A percentile compares a stretch with the other conserved stretches of the same genome.
phyloP scores from a whole-genome alignment of 2,113 vertebrate genomes.

The Erythrocercus mccallii region DNA sequence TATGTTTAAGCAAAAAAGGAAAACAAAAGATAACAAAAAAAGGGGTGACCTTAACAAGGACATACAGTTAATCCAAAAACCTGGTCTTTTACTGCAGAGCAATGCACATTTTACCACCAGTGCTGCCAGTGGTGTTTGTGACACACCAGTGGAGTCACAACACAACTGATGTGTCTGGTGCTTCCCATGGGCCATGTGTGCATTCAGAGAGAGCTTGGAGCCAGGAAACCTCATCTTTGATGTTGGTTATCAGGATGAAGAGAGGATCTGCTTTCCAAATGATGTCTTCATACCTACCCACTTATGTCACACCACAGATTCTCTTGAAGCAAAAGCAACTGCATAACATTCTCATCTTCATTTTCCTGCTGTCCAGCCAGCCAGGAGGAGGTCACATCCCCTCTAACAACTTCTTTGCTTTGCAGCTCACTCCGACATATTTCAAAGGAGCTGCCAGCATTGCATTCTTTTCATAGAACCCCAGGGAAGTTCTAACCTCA shows the following conservation, averaged over 20 bases:
- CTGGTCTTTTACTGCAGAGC: neutral
- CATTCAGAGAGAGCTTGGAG: accelerated
- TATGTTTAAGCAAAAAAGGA: neutral
- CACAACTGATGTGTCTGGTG: neutral
- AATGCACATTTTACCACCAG: neutral
- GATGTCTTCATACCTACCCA: neutral
- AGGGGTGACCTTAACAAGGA: neutral
- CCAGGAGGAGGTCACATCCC: neutral
- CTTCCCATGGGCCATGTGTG: neutral
- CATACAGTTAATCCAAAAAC: neutral
- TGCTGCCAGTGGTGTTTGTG: neutral
- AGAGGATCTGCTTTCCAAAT: neutral
- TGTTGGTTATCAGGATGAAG: neutral
- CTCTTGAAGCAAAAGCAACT: neutral
- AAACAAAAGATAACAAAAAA: neutral
- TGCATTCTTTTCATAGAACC: neutral
- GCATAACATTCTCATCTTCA: neutral
- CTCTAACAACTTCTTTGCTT: neutral
- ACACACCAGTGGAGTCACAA: neutral
- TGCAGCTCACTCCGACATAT: neutral
- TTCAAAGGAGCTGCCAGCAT: slow-evolving; percentile 16
- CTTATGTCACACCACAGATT: neutral
- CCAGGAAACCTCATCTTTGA: neutral
- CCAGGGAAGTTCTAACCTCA: slow-evolving; percentile 37
- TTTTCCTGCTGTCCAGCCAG: neutral